These are phyloP conservation scores for Callipepla californica DNA, from an alignment of 2,113 vertebrate genomes.

Conservation along the genomic window DNA sequence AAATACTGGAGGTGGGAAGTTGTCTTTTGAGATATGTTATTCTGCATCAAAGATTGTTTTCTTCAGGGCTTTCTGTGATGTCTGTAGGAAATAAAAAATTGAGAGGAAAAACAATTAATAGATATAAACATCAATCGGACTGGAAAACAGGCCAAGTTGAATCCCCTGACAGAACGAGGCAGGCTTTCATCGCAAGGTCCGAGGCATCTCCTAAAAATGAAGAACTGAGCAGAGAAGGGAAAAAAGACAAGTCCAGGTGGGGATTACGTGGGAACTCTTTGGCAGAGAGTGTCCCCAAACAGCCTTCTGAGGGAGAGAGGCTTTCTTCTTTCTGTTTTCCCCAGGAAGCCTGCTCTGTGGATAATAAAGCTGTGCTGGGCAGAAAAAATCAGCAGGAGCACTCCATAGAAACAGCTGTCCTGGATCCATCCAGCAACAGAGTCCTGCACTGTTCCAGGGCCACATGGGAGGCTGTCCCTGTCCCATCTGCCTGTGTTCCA, in stretches of 20 bases:
- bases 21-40: slow-evolving; percentile 49
- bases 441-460: fast-evolving
- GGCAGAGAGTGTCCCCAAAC: neutral
- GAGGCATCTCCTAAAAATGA: neutral
- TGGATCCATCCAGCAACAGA: fast-evolving
- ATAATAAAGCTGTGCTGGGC: neutral
- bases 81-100: slow-evolving; percentile 65
- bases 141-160: slow-evolving; percentile 24
- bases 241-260: neutral
- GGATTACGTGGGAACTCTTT: neutral
- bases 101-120: slow-evolving; percentile 67
- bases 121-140: slow-evolving; percentile 57
- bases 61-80: slow-evolving; percentile 53
- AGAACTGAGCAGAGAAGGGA: neutral
- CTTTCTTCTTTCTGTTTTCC: neutral
- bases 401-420: neutral
- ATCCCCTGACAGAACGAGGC: slow-evolving; percentile 8
- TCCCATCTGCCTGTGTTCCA: fast-evolving
- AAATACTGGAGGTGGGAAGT: slow-evolving; percentile 19
- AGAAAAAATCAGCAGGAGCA: neutral
- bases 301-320: neutral
- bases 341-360: neutral
- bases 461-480: neutral
- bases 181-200: slow-evolving; percentile 32
- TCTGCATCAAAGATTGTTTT: slow-evolving; percentile 60